These are phyloP conservation scores for Sylvilagus bachmani DNA, from an alignment of 2,113 vertebrate species.

Conservation along the genomic window DNA sequence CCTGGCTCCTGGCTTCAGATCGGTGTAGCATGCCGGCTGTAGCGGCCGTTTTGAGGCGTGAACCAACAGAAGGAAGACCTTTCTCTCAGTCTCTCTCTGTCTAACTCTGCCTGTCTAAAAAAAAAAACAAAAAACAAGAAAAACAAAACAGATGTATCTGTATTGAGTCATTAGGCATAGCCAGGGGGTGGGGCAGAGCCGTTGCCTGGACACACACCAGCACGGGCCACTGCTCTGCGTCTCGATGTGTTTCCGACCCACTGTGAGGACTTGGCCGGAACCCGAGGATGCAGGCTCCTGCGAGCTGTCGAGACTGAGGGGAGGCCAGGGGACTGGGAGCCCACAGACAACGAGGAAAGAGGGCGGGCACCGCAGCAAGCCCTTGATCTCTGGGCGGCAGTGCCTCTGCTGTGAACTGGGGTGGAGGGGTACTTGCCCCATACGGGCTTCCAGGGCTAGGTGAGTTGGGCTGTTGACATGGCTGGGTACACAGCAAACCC, in stretches of 20 bases:
- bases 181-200: background rate
- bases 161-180: background rate
- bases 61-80: too few relatives aligned
- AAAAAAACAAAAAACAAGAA: too few relatives aligned
- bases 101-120: too few relatives aligned
- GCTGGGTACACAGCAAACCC: accelerated
- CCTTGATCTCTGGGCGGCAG: background rate
- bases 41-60: too few relatives aligned
- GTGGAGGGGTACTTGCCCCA: background rate
- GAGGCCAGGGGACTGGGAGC: too few relatives aligned
- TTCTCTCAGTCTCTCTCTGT: too few relatives aligned
- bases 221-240: background rate
- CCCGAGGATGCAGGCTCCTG: background rate
- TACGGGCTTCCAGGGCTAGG: background rate
- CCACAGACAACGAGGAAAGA: background rate
- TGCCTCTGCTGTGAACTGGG: background rate
- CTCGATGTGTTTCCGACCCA: background rate
- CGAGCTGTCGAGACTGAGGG: too few relatives aligned
- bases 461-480: too few relatives aligned
- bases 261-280: background rate
- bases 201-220: background rate
- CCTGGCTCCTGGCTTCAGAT: too few relatives aligned
- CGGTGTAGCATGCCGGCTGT: too few relatives aligned
- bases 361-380: background rate
- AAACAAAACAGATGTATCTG: too few relatives aligned